These are phyloP conservation scores for Drosophila suzukii DNA, from an alignment of 1,140 invertebrate genomes.

Conservation along the genomic window DNA sequence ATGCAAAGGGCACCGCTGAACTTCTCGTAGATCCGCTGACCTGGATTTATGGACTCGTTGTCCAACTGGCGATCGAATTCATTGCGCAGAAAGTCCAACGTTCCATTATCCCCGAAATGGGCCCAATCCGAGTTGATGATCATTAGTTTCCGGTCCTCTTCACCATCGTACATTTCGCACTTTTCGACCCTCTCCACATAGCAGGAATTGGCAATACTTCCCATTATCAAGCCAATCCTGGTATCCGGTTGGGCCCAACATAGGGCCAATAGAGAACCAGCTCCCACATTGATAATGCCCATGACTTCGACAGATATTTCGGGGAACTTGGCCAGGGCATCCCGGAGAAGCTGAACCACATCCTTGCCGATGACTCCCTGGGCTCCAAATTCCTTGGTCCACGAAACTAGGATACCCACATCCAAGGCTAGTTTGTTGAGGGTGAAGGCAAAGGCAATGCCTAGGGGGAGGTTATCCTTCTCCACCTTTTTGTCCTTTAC, in stretches of 20 bases:
- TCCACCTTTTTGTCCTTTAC: slow-evolving; percentile 91
- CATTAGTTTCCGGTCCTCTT: slow-evolving; percentile 86
- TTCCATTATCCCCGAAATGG: slow-evolving; percentile 95
- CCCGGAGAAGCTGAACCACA: slow-evolving; percentile 92
- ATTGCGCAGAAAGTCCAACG: slow-evolving; percentile 93
- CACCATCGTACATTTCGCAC: slow-evolving; percentile 85
- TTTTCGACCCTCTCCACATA: slow-evolving; percentile 92
- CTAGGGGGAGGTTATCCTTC: slow-evolving; percentile 87
- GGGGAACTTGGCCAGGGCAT: slow-evolving; percentile 88
- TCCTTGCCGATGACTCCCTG: slow-evolving; percentile 88
- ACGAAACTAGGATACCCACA: slow-evolving; percentile 93
- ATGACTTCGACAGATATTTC: slow-evolving; percentile 90
- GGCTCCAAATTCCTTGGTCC: slow-evolving; percentile 88
- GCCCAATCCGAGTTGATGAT: slow-evolving; percentile 98
- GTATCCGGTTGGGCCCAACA: slow-evolving; percentile 49
- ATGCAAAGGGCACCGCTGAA: slow-evolving; percentile 97
- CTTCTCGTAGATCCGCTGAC: slow-evolving; percentile 94
- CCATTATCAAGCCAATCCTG: slow-evolving; percentile 86
- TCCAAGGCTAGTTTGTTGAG: slow-evolving; percentile 95
- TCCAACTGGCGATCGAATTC: slow-evolving; percentile 95
- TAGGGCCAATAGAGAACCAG: slow-evolving; percentile 91
- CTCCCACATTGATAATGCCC: slow-evolving; percentile 98
- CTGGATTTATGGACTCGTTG: slow-evolving; percentile 90
- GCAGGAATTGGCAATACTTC: slow-evolving; percentile 97
- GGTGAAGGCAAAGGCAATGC: slow-evolving; percentile 99